These are phyloP conservation scores for Melanotaenia duboulayi DNA, from an alignment of 2,113 vertebrate genomes.

Conservation along the genomic window DNA sequence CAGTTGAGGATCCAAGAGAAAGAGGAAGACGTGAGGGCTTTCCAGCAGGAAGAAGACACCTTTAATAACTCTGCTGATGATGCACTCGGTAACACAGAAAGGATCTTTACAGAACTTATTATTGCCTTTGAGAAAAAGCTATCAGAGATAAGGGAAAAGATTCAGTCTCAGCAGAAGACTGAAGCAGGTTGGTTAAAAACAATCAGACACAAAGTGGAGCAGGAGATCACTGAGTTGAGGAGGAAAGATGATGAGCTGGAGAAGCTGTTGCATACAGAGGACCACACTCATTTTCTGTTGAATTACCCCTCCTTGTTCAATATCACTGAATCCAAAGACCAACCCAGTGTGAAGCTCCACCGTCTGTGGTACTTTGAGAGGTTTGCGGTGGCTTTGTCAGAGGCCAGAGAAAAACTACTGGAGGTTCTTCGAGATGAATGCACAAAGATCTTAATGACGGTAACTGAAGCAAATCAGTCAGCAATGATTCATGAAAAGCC, in stretches of 20 bases:
- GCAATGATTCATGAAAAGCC: background rate
- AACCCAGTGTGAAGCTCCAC: background rate
- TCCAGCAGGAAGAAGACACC: constrained; percentile 17
- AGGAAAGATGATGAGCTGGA: constrained; percentile 29
- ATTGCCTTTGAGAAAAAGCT: background rate
- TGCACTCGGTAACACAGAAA: constrained; percentile 7
- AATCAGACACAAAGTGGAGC: background rate
- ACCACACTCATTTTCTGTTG: constrained; percentile 34
- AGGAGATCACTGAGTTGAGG: constrained; percentile 47
- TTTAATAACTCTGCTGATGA: constrained; percentile 20
- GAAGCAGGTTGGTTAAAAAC: background rate
- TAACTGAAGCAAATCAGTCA: rapidly evolving
- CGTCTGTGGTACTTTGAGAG: constrained; percentile 14
- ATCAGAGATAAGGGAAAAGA: background rate
- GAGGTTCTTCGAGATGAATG: background rate
- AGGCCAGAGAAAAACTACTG: constrained; percentile 18
- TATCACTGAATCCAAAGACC: background rate
- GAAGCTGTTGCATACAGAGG: constrained; percentile 29
- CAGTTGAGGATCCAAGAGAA: constrained; percentile 16
- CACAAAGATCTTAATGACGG: background rate
- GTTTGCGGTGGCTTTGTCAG: background rate
- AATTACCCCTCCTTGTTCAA: background rate
- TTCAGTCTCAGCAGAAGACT: background rate
- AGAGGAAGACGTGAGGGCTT: constrained; percentile 19
- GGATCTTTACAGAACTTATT: constrained; percentile 12